phyloP scores from a whole-genome alignment of 2,888 invertebrate species.

The Deroplatys truncata region DNA sequence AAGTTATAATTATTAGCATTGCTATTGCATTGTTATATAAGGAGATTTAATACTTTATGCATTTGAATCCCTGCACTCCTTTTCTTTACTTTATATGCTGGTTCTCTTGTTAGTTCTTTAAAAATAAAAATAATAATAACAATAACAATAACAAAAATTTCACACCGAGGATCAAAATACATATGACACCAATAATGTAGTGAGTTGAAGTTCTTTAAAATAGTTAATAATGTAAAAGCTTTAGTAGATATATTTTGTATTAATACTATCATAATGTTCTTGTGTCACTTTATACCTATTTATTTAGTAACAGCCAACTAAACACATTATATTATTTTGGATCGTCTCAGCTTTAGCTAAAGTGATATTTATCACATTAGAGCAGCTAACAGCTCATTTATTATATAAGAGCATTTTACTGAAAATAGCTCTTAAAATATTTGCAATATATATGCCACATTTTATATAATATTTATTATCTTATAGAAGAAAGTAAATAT shows the following conservation, averaged over 20 bases:
- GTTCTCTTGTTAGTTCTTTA: not conserved
- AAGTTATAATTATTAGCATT: not conserved
- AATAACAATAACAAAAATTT: not conserved
- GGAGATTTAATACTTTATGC: not conserved
- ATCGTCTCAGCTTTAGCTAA: not conserved
- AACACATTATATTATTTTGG: not conserved
- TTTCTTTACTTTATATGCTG: not conserved
- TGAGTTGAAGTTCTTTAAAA: not conserved
- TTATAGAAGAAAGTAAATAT: not conserved
- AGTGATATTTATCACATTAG: not conserved
- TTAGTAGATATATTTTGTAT: not conserved
- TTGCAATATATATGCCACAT: not conserved
- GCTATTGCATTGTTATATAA: not conserved
- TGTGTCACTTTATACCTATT: not conserved
- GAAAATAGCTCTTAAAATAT: not conserved
- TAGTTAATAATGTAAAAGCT: not conserved
- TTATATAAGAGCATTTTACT: not conserved
- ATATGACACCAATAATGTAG: not conserved
- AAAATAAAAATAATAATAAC: not conserved
- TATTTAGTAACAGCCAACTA: not conserved
- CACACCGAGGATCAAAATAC: not conserved
- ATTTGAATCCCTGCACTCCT: not conserved
- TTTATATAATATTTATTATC: not conserved
- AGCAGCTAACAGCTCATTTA: not conserved
- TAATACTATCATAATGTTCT: not conserved